A percentile compares a stretch with the other conserved stretches of the same genome.
These are phyloP conservation scores for Stramonita haemastoma DNA, from an alignment of 2,888 invertebrate species.

Conservation along the genomic window DNA sequence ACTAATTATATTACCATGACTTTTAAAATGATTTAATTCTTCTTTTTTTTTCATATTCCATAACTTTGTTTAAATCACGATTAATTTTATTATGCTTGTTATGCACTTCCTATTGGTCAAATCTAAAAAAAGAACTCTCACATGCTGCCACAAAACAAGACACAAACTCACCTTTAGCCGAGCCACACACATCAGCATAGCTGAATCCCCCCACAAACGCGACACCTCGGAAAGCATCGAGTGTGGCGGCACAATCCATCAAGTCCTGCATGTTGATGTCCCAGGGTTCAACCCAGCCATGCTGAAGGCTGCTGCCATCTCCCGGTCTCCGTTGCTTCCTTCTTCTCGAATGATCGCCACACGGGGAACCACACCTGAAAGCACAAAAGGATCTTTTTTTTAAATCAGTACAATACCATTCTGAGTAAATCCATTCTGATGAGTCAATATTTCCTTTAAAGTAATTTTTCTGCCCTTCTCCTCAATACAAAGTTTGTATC, in stretches of 20 bases:
- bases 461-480: too few relatives aligned
- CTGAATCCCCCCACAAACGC: constrained; percentile 99
- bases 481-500: too few relatives aligned
- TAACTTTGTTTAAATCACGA: too few relatives aligned
- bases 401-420: background rate
- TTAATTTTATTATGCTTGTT: too few relatives aligned
- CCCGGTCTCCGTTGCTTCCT: constrained; percentile 97
- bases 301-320: constrained; percentile 93
- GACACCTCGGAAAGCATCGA: constrained; percentile 91
- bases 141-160: too few relatives aligned
- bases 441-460: too few relatives aligned
- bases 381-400: too few relatives aligned
- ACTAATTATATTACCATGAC: too few relatives aligned
- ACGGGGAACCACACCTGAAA: constrained; percentile 76
- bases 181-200: constrained; percentile 97
- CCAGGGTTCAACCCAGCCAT: constrained; percentile 92
- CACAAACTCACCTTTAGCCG: constrained; percentile 84
- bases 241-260: constrained; percentile 83
- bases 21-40: too few relatives aligned
- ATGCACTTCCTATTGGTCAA: too few relatives aligned
- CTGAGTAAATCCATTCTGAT: background rate
- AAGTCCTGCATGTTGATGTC: constrained; percentile 97
- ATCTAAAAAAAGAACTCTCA: too few relatives aligned
- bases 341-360: constrained; percentile 97
- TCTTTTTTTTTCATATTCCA: too few relatives aligned